Percentiles rank a stretch among this genome's conserved stretches.
phyloP scores from a whole-genome alignment of 2,797 vertebrate species.

The Rachycentron canadum region DNA sequence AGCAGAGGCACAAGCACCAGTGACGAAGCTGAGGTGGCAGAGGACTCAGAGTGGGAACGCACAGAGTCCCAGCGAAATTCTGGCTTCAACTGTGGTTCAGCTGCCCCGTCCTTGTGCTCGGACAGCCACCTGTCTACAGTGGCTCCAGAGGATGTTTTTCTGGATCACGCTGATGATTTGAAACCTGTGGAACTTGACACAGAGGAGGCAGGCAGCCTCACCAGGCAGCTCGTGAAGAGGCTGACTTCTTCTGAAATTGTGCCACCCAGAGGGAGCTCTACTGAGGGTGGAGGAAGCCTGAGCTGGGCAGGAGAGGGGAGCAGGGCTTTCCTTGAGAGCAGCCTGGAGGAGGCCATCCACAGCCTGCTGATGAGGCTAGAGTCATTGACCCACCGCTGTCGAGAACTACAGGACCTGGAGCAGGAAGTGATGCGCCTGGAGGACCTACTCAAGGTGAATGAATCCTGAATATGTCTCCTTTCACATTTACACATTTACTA shows the following conservation, averaged over 20 bases:
- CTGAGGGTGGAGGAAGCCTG: conserved; percentile 77
- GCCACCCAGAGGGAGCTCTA: conserved; percentile 51
- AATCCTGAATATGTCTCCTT: background rate
- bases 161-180: conserved; percentile 85
- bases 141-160: conserved; percentile 83
- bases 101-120: conserved; percentile 72
- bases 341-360: conserved; percentile 95
- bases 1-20: conserved; percentile 76
- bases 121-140: conserved; percentile 75
- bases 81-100: conserved; percentile 71
- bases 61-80: conserved; percentile 78
- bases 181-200: conserved; percentile 96
- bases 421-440: conserved; percentile 96
- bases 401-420: conserved; percentile 95
- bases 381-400: conserved; percentile 91
- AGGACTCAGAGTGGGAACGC: conserved; percentile 84
- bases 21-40: conserved; percentile 76
- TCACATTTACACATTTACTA: background rate
- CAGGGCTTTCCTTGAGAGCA: conserved; percentile 91
- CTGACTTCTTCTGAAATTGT: conserved; percentile 90
- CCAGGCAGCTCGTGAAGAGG: conserved; percentile 94
- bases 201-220: conserved; percentile 92
- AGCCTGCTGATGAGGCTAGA: conserved; percentile 93
- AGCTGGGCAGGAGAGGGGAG: conserved; percentile 90
- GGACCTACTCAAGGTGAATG: conserved; percentile 94